Base-by-base conservation (phyloP, 2,888 invertebrate genomes). In the Pasiphila rectangulata region DNA sequence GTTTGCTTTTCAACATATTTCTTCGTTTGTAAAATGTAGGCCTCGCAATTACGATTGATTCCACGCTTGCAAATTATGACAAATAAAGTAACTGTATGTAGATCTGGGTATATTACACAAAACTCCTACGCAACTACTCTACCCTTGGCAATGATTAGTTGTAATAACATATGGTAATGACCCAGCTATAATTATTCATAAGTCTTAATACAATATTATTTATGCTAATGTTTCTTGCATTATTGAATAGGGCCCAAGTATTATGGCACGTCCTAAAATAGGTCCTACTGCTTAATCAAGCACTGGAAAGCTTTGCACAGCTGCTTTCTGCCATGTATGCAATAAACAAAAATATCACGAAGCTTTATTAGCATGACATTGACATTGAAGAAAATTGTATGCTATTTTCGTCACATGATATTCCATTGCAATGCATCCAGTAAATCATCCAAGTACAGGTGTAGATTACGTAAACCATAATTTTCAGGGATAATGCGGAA, bases 71-170 rank as follows among this genome's bases (percentile, higher is more conserved):
- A 24, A 37, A 40, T 53, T 36, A 49, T 49, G 24, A 48, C 40
- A 35, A 40, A 38, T 38, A 34, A 39, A 32, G 10, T 17, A n/a
- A n/a, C n/a, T n/a, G n/a, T n/a, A n/a, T n/a, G n/a, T n/a, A n/a
- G n/a, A n/a, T n/a, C n/a, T n/a, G n/a, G 27, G 13, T 46, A 53
- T 46, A 56, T 42, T 47, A 16, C 27, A 46, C 25, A 20, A 37
- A 23, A 32, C 45, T 57, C 58, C 57, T 61, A 60, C 62, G 58
- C 54, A 38, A 56, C 51, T 56, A 59, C 45, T 45, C 56, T 58
- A 69, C 54, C 80, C 80, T 85, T 86, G 84, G 81, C 83, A 84
- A 62, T 81, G 81, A 72, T 69, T 74, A 59, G 70, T 69, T 19
- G 10, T 6, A 21, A 21, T 19, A 32, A 74, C 68, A 69, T 67